Conservation (phyloP, 2,113 vertebrate species). For the Eptesicus fuscus region DNA sequence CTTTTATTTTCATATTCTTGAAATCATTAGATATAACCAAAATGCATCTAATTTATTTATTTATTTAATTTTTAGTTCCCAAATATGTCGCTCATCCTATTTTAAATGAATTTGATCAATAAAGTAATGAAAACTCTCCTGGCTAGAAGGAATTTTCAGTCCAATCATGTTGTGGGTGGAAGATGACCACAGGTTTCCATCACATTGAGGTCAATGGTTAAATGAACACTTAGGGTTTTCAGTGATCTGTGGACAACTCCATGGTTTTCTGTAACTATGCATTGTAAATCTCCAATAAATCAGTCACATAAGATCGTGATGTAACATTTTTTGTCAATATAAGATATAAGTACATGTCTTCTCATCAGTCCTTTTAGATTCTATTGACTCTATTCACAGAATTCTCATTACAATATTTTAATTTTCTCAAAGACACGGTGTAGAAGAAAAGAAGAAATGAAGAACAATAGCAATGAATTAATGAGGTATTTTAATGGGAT, state of each 20-base stretch:
- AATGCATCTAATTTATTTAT: slow-evolving; percentile 67
- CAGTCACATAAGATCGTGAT: not conserved
- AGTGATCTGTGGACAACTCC: slow-evolving; percentile 81
- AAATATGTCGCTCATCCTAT: slow-evolving; percentile 83
- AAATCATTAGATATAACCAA: slow-evolving; percentile 59
- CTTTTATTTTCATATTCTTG: slow-evolving; percentile 58
- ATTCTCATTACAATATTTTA: not conserved
- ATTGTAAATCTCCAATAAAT: slow-evolving; percentile 80
- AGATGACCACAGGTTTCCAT: slow-evolving; percentile 79
- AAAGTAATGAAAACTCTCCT: slow-evolving; percentile 82
- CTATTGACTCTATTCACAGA: not conserved
- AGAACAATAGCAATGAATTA: not conserved
- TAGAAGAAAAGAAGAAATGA: not conserved
- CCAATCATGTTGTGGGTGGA: slow-evolving; percentile 78
- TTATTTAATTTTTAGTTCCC: slow-evolving; percentile 67
- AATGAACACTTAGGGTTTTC: slow-evolving; percentile 84
- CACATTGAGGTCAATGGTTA: slow-evolving; percentile 83
- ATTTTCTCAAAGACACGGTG: not conserved
- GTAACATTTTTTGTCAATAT: slow-evolving; percentile 11
- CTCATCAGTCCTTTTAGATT: not conserved
- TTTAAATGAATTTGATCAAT: slow-evolving; percentile 83
- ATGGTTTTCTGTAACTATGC: slow-evolving; percentile 68
- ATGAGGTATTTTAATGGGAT: slow-evolving; percentile 66
- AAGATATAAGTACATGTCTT: not conserved
- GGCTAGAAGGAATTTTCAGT: slow-evolving; percentile 79